Evolutionary conservation across 2,888 invertebrate species (phyloP), one percentile per base, ranked within the genome.

Genomic region (Drosophila demipolita): DNA sequence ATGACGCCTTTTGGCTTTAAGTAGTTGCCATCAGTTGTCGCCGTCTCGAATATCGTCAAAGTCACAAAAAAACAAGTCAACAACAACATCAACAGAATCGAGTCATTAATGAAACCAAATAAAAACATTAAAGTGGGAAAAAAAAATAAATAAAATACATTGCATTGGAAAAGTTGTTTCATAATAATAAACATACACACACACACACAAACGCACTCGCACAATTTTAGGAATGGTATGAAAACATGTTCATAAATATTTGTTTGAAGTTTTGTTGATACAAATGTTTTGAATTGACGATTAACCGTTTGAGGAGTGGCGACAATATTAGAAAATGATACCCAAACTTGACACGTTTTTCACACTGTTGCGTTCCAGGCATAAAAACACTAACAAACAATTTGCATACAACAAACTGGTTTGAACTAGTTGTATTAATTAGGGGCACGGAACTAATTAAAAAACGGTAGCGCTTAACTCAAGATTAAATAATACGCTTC

Each of bases 201-300:
- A 53, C 73, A 66, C 20, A 15, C 20, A 35, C 33, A 8, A 9
- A 4, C 23, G 23, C 26, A 26, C 17, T 7, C 17, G 17, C 11
- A 50, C 17, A 29, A 45, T 45, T n/a, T 54, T 54, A 11, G 12
- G 23, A 23, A 15, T 65, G 64, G 50, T 67, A 75, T 78, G 75
- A 54, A 87, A 85, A 85, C 81, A 83, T 74, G 83, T 80, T 68
- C 71, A 79, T 88, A 86, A 88, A 85, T 85, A 86, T 85, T 85
- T 85, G 82, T 72, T 79, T 55, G 53, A 73, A 66, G 58, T 70
- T 77, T 78, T 88, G 82, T 85, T 88, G 89, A 88, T 83, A 80
- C 85, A 85, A 85, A 88, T 85, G 89, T 79, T 78, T 78, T 75
- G 54, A 58, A 70, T 73, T 71, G 78, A 50, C 66, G 66, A 72